A percentile compares a stretch with the other conserved stretches of the same genome.
phyloP scores from a whole-genome alignment of 2,888 invertebrate species.

The Eupelmus urozonus region DNA sequence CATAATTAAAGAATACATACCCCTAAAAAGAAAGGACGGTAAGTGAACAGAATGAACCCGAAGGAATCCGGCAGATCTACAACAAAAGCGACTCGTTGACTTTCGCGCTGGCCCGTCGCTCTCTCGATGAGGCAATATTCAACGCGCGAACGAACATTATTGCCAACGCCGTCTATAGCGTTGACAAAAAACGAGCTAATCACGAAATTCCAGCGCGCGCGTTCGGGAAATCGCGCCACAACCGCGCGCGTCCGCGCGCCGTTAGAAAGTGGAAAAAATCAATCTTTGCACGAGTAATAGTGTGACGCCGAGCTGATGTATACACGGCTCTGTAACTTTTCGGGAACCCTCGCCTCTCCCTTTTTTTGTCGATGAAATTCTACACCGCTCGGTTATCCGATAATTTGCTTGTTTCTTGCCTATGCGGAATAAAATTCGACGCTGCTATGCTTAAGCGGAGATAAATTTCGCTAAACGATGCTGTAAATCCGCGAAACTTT shows the following conservation, averaged over 20 bases:
- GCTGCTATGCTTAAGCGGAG: neutral
- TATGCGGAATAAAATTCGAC: neutral
- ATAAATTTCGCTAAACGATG: no score
- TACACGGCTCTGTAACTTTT: slow-evolving; percentile 28
- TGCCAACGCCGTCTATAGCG: slow-evolving; percentile 68
- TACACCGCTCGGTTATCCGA: neutral
- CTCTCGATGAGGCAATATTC: slow-evolving; percentile 69
- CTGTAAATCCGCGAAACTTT: no score
- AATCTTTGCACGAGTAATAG: slow-evolving; percentile 47
- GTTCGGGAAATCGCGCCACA: slow-evolving; percentile 65
- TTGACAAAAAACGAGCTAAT: slow-evolving; percentile 69
- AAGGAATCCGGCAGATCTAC: neutral
- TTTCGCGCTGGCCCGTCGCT: slow-evolving; percentile 49
- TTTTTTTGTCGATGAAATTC: slow-evolving; percentile 18
- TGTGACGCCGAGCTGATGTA: slow-evolving; percentile 37
- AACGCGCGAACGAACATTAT: slow-evolving; percentile 75
- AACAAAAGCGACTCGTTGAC: slow-evolving; percentile 50
- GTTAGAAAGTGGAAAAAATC: slow-evolving; percentile 75
- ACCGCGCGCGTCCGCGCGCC: slow-evolving; percentile 60
- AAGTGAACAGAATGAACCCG: no score
- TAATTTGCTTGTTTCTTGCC: neutral
- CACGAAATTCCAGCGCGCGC: slow-evolving; percentile 69
- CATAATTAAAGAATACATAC: no score
- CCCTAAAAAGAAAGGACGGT: no score
- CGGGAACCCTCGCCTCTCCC: neutral